Evolutionary conservation across 1,140 invertebrate genomes (phyloP), one percentile per base, ranked within the genome.

Genomic region (Ostrea denselamellosa): DNA sequence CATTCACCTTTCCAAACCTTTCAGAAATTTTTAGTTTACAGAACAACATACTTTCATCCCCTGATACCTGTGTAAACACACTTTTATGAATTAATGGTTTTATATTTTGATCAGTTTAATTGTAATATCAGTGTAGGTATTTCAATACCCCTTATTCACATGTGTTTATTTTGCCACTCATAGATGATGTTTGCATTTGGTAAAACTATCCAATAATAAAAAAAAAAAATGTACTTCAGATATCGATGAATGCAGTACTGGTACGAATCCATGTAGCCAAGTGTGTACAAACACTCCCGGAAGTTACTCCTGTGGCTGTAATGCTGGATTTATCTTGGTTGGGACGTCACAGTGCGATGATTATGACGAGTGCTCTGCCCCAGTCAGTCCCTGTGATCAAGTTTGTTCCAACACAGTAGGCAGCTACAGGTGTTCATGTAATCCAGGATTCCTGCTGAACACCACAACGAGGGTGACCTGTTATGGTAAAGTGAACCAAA

Each of bases 211-310:
- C 34, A 44, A 5, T n/a, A n/a, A n/a, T n/a, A 44, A 44, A 44
- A 25, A 10, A 5, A 0, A 52, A 8, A 0, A 53, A 17, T 53
- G 19, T 85, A 2, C 28, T 96, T 96, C 87, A 87, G 92, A 92
- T 86, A 84, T 91, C 1, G 82, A 93, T 81, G 92, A 93, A 85
- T 93, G 92, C 83, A 52, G 86, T 52, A n/a, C n/a, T 2, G 34
- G 34, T 5, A 85, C 85, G n/a, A 84, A 65, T 28, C 86, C 84
- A n/a, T 93, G 93, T 89, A 87, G 90, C 28, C 92, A 93, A 28
- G 87, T n/a, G 2, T 94, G 93, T 89, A 88, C 56, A 10, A 94
- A 94, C 90, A 90, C 88, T 1, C 19, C 85, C 17, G 93, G 93
- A 7, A 90, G 85, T 54, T 93, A 89, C 65, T 12, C 83, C 0